phyloP scores from a whole-genome alignment of 2,113 vertebrate species.

The Ctenodactylus gundi region DNA sequence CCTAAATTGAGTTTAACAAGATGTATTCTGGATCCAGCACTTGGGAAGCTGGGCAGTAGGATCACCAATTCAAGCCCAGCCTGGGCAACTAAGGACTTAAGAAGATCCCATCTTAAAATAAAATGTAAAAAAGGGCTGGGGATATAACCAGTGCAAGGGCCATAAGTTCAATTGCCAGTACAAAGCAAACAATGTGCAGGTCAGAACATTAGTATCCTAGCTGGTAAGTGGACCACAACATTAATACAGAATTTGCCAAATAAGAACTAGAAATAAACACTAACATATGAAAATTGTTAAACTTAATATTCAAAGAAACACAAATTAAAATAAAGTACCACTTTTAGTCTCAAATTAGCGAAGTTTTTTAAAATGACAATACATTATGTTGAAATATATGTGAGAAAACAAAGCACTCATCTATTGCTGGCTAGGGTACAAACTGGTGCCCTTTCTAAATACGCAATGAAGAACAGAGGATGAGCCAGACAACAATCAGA shows the following conservation, averaged over 20 bases:
- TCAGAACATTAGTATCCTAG: neutral
- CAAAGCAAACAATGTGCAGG: neutral
- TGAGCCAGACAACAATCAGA: constrained; percentile 53
- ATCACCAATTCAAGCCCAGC: neutral
- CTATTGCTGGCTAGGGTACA: constrained; percentile 16
- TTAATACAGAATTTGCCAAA: constrained; percentile 11
- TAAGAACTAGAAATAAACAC: constrained; percentile 20
- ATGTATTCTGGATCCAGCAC: neutral
- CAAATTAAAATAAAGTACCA: constrained; percentile 41
- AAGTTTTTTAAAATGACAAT: constrained; percentile 1
- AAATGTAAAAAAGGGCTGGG: neutral
- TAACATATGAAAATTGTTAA: constrained; percentile 20
- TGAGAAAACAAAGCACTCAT: neutral
- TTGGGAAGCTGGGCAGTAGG: neutral
- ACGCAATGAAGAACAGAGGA: constrained; percentile 56
- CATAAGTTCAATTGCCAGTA: neutral
- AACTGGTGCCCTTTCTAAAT: constrained; percentile 40
- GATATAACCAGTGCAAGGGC: neutral
- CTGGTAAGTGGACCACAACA: neutral
- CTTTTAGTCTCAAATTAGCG: constrained; percentile 23
- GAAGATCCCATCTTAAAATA: neutral
- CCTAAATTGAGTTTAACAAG: neutral
- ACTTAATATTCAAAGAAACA: constrained; percentile 43
- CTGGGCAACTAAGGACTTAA: neutral
- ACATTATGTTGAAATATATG: constrained; percentile 22